Conservation (phyloP, 2,888 invertebrate species). For the Orthosia gothica region DNA sequence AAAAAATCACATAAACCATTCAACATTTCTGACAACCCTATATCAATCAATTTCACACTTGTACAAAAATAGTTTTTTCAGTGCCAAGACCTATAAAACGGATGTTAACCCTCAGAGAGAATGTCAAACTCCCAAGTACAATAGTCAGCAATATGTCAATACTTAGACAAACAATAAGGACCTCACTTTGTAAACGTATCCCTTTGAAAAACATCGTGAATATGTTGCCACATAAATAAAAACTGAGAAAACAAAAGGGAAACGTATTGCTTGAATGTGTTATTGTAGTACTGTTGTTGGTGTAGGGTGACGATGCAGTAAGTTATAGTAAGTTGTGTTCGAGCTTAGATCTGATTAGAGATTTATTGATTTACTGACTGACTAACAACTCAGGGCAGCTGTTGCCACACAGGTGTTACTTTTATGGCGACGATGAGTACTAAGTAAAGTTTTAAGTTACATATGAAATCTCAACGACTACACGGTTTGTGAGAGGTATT, state of each 20-base stretch:
- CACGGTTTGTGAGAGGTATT: too few species aligned
- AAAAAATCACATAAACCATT: not conserved
- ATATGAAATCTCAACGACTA: too few species aligned
- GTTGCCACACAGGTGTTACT: too few species aligned
- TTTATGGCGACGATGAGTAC: too few species aligned
- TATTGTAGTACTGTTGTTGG: slow-evolving; percentile 50
- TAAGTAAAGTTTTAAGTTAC: too few species aligned
- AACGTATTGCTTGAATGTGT: slow-evolving; percentile 62
- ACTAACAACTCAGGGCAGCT: too few species aligned
- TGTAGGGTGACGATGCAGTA: slow-evolving; percentile 32
- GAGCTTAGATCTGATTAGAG: too few species aligned
- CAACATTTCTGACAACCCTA: slow-evolving; percentile 4
- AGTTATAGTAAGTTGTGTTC: not conserved
- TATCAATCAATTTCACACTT: slow-evolving; percentile 21
- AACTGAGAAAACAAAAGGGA: slow-evolving; percentile 60
- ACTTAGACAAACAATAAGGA: slow-evolving; percentile 56
- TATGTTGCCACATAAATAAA: slow-evolving; percentile 64
- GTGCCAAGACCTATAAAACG: slow-evolving; percentile 40
- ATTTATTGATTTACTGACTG: too few species aligned
- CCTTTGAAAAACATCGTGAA: slow-evolving; percentile 51
- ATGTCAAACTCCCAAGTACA: slow-evolving; percentile 32
- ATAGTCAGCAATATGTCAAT: slow-evolving; percentile 57
- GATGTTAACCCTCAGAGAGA: slow-evolving; percentile 38
- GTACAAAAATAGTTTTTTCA: slow-evolving; percentile 15
- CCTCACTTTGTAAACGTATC: slow-evolving; percentile 57